Base-by-base conservation (phyloP, 2,888 invertebrate genomes). In the Gibbula magus region DNA sequence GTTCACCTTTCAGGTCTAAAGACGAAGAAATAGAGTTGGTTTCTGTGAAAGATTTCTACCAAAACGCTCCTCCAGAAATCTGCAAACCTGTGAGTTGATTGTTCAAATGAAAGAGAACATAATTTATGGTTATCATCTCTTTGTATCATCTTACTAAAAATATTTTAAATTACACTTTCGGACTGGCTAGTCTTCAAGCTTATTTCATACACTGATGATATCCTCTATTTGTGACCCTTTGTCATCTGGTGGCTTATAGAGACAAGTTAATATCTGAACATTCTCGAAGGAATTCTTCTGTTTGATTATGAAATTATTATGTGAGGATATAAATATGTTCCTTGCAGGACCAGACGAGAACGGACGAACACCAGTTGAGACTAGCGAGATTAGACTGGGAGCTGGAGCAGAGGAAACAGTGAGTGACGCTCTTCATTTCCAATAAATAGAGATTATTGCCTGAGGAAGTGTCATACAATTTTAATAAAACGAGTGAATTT, bases 1-100 rank as follows among this genome's bases (percentile, higher is more conserved):
- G 1, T 67, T 67, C 10, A 4, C 16, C 25, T 77, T 82, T 20
- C 89, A 96, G 96, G 91, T 98, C 98, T 13, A 97, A 97, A 92
- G 98, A 98, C 94, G 97, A 98, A 93, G 96, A 96, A 90, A 97
- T 99, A 88, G 96, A 97, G 89, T 94, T 99, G 75, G 96, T 99
- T 0, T 93, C 96, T 0, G 94, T 96, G 76, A 96, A 96, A 80
- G 96, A 97, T 89, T 98, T 98, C 92, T 96, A 96, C 90, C 94
- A 94, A 88, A 95, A 96, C 92, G 97, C 97, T 25, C 96, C 97
- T 10, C 93, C 94, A 86, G 94, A 94, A 73, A 94, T 97, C 80
- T 94, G 95, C 18, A 94, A 95, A 84, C 94, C 94, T 20, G 96
- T 96, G 93, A 94, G 94, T 87, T 16, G 51, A 45, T 61, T 18